A percentile compares a stretch with the other conserved stretches of the same genome.
Evolutionary conservation across 2,797 vertebrate species (phyloP).

Genomic region (Oophaga sylvatica): DNA sequence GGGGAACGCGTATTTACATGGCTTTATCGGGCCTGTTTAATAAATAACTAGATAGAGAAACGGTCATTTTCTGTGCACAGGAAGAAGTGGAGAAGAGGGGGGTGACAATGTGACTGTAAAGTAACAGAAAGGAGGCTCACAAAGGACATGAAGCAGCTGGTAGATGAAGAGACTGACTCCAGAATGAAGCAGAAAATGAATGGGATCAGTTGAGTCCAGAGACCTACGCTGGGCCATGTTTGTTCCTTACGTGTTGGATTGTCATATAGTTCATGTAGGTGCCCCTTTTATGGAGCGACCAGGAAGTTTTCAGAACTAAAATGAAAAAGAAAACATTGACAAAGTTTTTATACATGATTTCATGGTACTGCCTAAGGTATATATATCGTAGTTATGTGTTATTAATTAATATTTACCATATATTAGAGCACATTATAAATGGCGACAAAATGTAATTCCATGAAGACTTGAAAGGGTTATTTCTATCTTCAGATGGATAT

Average conservation of each 20-base stretch:
- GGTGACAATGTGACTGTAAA: constrained; percentile 3
- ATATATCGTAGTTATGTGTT: no score
- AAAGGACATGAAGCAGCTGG: neutral
- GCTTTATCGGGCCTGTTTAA: neutral
- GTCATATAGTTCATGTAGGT: neutral
- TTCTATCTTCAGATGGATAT: no score
- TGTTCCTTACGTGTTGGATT: neutral
- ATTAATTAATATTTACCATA: no score
- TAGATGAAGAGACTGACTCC: neutral
- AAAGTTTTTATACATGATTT: no score
- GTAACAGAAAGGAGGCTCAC: constrained; percentile 39
- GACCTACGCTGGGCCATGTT: neutral
- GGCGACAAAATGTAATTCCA: no score
- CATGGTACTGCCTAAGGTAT: no score
- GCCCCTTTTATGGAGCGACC: neutral
- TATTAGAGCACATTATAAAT: no score
- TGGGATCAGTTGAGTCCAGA: neutral
- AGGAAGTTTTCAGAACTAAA: neutral
- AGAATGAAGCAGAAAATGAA: neutral
- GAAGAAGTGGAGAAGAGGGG: constrained; percentile 2
- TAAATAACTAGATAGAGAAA: constrained; percentile 34
- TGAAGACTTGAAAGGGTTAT: no score
- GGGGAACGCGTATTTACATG: neutral
- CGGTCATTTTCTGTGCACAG: neutral
- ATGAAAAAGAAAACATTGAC: neutral